Percentiles rank a stretch among this genome's conserved stretches.
These are phyloP conservation scores for Ictidomys tridecemlineatus DNA, from an alignment of 2,113 vertebrate species.

Conservation along the genomic window DNA sequence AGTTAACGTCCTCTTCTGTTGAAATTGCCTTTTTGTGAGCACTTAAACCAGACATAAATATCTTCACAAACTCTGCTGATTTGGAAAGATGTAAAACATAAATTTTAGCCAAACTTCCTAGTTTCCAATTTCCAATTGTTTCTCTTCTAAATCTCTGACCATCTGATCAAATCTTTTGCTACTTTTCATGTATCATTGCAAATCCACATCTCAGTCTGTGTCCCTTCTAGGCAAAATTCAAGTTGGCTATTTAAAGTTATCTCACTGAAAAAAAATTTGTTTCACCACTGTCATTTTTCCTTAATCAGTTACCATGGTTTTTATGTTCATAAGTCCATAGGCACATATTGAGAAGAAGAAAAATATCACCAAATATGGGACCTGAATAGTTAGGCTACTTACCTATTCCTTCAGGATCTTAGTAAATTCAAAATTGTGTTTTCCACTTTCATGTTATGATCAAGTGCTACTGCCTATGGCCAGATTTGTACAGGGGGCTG, in stretches of 20 bases:
- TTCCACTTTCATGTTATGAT: neutral
- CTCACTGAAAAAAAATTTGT: neutral
- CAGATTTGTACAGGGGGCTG: neutral
- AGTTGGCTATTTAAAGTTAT: neutral
- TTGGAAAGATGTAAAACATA: neutral
- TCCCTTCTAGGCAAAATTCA: neutral
- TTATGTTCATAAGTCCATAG: neutral
- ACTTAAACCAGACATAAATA: neutral
- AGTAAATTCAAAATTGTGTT: neutral
- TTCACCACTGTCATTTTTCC: neutral
- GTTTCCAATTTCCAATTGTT: neutral
- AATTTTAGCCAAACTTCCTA: neutral
- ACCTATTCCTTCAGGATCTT: neutral
- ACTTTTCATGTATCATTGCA: neutral
- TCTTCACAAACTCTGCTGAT: neutral
- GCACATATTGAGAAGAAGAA: neutral
- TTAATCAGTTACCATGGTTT: neutral
- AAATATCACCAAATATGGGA: neutral
- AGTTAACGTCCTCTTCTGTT: neutral
- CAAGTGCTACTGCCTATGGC: neutral
- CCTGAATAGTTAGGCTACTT: neutral
- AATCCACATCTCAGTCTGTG: too few species aligned
- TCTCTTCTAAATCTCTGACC: neutral
- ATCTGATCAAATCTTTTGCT: neutral
- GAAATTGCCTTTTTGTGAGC: neutral